Conservation (phyloP, 1,140 invertebrate genomes). For the Druon quercuslanigerum region DNA sequence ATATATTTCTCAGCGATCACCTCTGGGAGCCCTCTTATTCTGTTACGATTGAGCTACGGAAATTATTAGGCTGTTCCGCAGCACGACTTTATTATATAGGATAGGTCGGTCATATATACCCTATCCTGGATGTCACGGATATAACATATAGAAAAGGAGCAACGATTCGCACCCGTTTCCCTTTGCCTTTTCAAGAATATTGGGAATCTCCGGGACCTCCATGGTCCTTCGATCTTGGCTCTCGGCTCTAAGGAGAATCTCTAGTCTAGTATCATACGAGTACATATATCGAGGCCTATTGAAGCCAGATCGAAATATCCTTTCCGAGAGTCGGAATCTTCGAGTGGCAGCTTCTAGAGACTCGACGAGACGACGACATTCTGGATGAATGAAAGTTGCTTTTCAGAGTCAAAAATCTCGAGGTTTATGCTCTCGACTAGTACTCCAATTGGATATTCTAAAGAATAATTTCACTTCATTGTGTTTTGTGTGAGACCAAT, state of each 20-base stretch:
- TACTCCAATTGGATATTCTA: no score
- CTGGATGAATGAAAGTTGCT: neutral
- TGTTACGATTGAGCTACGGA: conserved; percentile 20
- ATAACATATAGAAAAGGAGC: conserved; percentile 10
- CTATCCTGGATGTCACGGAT: neutral
- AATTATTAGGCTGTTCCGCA: conserved; percentile 2
- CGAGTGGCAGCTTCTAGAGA: conserved; percentile 22
- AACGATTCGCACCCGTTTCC: conserved; percentile 15
- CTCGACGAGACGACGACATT: neutral
- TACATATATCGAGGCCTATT: conserved; percentile 27
- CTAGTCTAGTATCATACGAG: neutral
- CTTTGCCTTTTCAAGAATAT: conserved; percentile 10
- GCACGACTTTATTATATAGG: conserved; percentile 1
- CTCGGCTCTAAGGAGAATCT: neutral
- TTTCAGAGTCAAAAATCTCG: neutral
- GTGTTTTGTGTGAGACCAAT: no score
- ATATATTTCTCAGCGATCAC: conserved; percentile 25
- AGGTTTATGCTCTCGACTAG: no score
- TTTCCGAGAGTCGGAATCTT: conserved; percentile 4
- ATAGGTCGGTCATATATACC: neutral
- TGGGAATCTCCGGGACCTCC: conserved; percentile 7
- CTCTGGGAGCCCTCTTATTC: conserved; percentile 21
- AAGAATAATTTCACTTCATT: no score
- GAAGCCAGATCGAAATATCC: conserved; percentile 1
- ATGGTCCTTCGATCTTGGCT: neutral